A percentile compares a stretch with the other conserved stretches of the same genome.
Evolutionary conservation across 2,113 vertebrate genomes (phyloP).

Genomic region (Sinocyclocheilus grahami): DNA sequence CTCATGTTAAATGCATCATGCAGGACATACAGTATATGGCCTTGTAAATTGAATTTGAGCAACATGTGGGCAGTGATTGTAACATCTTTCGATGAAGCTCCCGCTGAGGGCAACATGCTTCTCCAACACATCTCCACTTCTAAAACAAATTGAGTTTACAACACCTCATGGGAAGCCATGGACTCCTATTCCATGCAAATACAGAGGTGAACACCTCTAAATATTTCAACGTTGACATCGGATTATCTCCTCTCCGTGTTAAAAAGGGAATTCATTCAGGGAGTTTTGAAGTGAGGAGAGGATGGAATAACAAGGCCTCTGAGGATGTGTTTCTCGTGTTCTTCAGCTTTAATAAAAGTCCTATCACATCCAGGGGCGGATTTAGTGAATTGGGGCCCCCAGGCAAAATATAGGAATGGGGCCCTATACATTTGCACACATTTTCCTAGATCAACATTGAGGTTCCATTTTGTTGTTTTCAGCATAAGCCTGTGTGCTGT

Average conservation of each 20-base stretch:
- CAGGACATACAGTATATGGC: background rate
- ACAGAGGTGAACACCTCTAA: conserved; percentile 57
- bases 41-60: conserved; percentile 19
- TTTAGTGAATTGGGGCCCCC: too few relatives aligned
- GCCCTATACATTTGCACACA: too few relatives aligned
- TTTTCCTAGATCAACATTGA: too few relatives aligned
- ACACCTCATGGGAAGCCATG: conserved; percentile 13
- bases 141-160: conserved; percentile 30
- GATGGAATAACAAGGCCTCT: conserved; percentile 73
- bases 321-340: conserved; percentile 75
- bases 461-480: too few relatives aligned
- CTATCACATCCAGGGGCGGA: conserved; percentile 61
- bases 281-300: conserved; percentile 51
- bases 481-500: too few relatives aligned
- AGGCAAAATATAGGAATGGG: too few relatives aligned
- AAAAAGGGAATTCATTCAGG: conserved; percentile 65
- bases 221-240: conserved; percentile 68
- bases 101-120: background rate
- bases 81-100: background rate
- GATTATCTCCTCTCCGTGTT: conserved; percentile 61
- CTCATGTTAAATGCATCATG: conserved; percentile 10
- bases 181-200: conserved; percentile 52
- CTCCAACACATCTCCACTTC: background rate
- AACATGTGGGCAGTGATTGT: conserved; percentile 16
- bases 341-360: conserved; percentile 80